Percentiles rank a stretch among this genome's conserved stretches.
These are phyloP conservation scores for Ceyx cyanopectus DNA, from an alignment of 2,113 vertebrate species.

Conservation along the genomic window DNA sequence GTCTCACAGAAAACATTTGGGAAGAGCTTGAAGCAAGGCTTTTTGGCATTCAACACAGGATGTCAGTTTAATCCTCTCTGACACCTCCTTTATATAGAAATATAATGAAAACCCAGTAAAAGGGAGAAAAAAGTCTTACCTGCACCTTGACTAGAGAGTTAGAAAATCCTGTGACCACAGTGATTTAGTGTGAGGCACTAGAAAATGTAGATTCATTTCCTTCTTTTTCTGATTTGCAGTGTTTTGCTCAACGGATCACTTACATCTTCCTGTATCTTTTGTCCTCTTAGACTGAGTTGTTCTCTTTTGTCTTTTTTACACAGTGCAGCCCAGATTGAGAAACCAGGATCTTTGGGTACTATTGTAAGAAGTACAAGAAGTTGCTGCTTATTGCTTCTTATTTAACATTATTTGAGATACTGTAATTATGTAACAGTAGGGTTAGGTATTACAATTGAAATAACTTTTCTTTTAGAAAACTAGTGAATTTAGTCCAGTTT, in stretches of 20 bases:
- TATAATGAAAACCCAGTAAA: not conserved
- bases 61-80: slow-evolving; percentile 1
- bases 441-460: not conserved
- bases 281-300: not conserved
- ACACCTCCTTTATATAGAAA: not conserved
- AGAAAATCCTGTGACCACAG: not conserved
- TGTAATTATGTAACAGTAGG: not conserved
- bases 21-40: slow-evolving; percentile 8
- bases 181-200: not conserved
- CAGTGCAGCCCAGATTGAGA: not conserved
- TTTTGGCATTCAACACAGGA: not conserved
- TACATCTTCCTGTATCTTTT: not conserved
- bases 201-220: not conserved
- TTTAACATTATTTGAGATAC: not conserved
- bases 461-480: not conserved
- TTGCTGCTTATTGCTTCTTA: not conserved
- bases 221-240: not conserved
- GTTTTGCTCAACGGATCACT: not conserved
- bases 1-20: not conserved
- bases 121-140: not conserved
- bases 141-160: not conserved
- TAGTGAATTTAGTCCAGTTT: not conserved
- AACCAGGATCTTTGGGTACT: not conserved
- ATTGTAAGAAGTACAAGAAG: not conserved
- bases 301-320: not conserved